These are phyloP conservation scores for Aleiodes alternator DNA, from an alignment of 2,888 invertebrate genomes.

Conservation along the genomic window DNA sequence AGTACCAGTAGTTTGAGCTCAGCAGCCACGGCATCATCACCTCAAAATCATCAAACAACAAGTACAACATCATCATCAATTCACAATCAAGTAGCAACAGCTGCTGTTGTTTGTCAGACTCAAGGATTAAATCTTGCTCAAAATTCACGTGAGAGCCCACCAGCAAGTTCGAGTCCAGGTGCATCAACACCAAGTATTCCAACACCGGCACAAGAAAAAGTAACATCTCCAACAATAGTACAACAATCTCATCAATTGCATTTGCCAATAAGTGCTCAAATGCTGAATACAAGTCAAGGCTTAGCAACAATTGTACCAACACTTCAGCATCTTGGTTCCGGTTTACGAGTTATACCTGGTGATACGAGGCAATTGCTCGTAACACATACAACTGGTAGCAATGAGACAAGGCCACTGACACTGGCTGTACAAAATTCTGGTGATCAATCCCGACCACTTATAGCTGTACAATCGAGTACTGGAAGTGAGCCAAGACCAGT, in stretches of 20 bases:
- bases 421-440: constrained; percentile 67
- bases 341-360: constrained; percentile 71
- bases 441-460: constrained; percentile 68
- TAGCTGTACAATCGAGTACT: constrained; percentile 71
- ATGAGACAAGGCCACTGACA: constrained; percentile 68
- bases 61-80: constrained; percentile 62
- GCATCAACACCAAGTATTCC: constrained; percentile 71
- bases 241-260: constrained; percentile 71
- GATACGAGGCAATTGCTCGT: constrained; percentile 72
- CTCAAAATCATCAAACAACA: constrained; percentile 69
- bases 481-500: constrained; percentile 72
- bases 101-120: constrained; percentile 72
- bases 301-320: constrained; percentile 73
- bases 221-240: constrained; percentile 64
- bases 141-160: constrained; percentile 72
- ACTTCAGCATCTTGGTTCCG: constrained; percentile 71
- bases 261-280: constrained; percentile 71
- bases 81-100: constrained; percentile 70
- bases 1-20: constrained; percentile 77
- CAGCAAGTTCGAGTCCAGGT: constrained; percentile 70
- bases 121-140: constrained; percentile 72
- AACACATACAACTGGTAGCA: constrained; percentile 68
- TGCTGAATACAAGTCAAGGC: constrained; percentile 72
- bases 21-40: constrained; percentile 76
- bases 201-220: constrained; percentile 69